Base-by-base conservation (phyloP, 2,113 vertebrate species). In the Mesembrinibis cayennensis region DNA sequence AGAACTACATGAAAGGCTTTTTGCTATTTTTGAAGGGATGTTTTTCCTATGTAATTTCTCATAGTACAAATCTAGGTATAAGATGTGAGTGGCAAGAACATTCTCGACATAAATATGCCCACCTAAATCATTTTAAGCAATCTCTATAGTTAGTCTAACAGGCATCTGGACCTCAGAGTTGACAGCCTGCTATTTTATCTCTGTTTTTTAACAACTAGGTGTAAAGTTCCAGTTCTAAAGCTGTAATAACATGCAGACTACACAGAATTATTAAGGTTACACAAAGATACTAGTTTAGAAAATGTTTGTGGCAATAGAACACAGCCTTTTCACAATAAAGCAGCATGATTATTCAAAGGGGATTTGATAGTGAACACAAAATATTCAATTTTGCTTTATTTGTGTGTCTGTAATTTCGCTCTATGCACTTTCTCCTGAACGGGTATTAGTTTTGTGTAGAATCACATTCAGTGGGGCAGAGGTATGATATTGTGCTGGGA, bases 341-440 rank as follows among this genome's bases (percentile, higher is more conserved):
- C 2, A 0, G 21, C 23, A 0, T 40, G 30, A 58, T 14, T 80
- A 3, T 36, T 67, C 59, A 38, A 63, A 87, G 9, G 4, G 23
- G 5, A 9, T 14, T 86, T 77, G 21, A 32, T 19, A 80, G 13
- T 5, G 34, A 87, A 66, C 0, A 0, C 20, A 47, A 89, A 62
- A 45, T 67, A 77, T n/a, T 62, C 17, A 38, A 2, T 15, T 45
- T 58, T 44, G 18, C 2, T 55, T 58, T 77, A 23, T 47, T 25
- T 70, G 8, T 34, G 20, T 42, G 11, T 34, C 32, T 86, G 22
- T 45, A 82, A 80, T 69, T 91, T 83, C 25, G 1, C 32, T 78
- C 26, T 49, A 7, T 11, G 17, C 7, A 22, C 45, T 44, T 70
- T 77, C 38, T 44, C 38, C 63, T 44, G 7, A 58, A 26, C 5